phyloP scores from a whole-genome alignment of 2,797 vertebrate species.

The Rhabdomys pumilio region DNA sequence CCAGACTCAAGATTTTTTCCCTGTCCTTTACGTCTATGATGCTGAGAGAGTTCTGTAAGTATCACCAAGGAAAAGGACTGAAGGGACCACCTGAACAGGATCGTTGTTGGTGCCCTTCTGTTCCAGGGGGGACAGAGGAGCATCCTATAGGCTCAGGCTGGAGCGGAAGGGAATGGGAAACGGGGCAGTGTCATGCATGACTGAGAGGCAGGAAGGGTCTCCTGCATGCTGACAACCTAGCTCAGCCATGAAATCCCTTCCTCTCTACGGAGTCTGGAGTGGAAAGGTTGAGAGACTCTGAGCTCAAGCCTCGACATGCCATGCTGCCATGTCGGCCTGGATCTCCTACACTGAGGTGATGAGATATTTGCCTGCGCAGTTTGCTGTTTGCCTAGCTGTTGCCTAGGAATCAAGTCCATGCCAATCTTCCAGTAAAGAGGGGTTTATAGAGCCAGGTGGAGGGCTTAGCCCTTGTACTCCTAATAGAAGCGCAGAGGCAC shows the following conservation, averaged over 20 bases:
- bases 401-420: conserved; percentile 26
- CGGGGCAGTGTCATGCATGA: too few relatives aligned
- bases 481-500: background rate
- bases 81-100: background rate
- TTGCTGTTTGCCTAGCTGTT: conserved; percentile 15
- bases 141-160: background rate
- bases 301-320: conserved; percentile 23
- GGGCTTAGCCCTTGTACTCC: background rate
- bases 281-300: background rate
- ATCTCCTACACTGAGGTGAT: background rate
- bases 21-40: background rate
- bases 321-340: background rate
- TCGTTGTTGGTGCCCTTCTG: background rate
- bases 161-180: background rate
- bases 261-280: background rate
- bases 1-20: conserved; percentile 23
- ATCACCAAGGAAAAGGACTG: background rate
- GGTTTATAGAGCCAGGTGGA: background rate
- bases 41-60: background rate
- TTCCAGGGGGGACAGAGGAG: background rate
- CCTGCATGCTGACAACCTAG: background rate
- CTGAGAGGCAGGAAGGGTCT: background rate
- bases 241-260: background rate
- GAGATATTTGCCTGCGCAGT: background rate
- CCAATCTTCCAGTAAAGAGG: background rate